Base-by-base conservation (phyloP, 2,888 invertebrate species). In the Agrilus biguttatus region DNA sequence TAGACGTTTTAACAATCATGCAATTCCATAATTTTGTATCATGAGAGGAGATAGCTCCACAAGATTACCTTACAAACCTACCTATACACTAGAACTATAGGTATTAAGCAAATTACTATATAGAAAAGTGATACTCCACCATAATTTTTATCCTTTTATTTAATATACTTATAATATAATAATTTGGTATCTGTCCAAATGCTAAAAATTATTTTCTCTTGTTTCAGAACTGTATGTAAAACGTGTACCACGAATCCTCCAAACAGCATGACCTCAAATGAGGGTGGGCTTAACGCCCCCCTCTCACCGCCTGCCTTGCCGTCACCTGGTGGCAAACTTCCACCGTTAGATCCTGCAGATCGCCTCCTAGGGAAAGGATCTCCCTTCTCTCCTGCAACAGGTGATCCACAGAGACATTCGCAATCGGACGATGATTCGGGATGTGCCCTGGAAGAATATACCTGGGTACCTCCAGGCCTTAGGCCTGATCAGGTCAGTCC, bases 341-440 rank as follows among this genome's bases (percentile, higher is more conserved):
- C 71, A 66, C 44, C 74, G 12, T 45, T 63, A 46, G 62, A 67
- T 54, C 60, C 68, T 35, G 69, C 75, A 0, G 77, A 78, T 58
- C 60, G 77, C 47, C 67, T 71, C 33, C 56, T 77, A 49, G 76
- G 76, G 60, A 75, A 76, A 62, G 75, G 75, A 1, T 75, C 73
- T 2, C 67, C 65, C 10, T 67, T 65, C 49, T 58, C 63, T 5
- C 65, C 62, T n/a, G 57, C 57, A 45, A 66, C 68, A 3, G 56
- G 56, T 48, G 83, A 85, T 59, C 83, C 84, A 44, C 87, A 87
- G 59, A 68, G 88, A 47, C 86, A 88, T 59, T 88, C 90, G 39
- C 91, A 92, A 64, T 91, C 90, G 49, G 97, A 97, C 64, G 95
- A 96, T 63, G 97, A 97, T 68, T 91, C 91, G 42, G 96, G 97